phyloP scores from a whole-genome alignment of 1,140 invertebrate species.

The Amyelois transitella region DNA sequence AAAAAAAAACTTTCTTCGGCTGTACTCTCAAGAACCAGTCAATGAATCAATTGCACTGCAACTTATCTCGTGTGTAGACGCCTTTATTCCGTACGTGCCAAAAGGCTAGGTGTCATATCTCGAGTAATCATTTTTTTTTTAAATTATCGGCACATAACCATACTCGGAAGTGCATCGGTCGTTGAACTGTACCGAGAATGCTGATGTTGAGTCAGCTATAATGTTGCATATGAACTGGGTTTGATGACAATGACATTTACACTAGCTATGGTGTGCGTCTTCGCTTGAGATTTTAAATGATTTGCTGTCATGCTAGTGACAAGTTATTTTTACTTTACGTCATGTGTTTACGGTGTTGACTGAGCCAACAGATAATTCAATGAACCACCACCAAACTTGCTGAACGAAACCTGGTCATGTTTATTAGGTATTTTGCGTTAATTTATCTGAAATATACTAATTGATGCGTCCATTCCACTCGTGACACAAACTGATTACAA shows the following conservation, averaged over 20 bases:
- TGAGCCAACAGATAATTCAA: no score
- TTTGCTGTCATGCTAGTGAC: no score
- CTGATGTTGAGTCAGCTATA: neutral
- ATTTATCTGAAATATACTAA: no score
- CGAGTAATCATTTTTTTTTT: neutral
- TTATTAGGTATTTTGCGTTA: no score
- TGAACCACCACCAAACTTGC: no score
- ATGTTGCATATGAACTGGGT: neutral
- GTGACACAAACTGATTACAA: no score
- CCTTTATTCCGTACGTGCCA: neutral
- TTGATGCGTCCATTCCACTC: no score
- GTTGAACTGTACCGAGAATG: neutral
- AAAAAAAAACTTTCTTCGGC: no score
- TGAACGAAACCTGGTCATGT: no score
- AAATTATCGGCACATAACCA: conserved; percentile 1
- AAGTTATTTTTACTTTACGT: no score
- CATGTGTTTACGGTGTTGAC: no score
- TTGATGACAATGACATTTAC: neutral
- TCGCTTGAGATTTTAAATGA: neutral
- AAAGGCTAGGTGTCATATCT: neutral
- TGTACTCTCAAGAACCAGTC: no score
- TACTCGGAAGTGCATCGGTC: conserved; percentile 7
- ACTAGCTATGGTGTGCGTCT: neutral
- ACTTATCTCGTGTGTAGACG: neutral
- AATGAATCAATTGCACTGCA: neutral